Evolutionary conservation across 2,888 invertebrate species (phyloP).

Genomic region (Leucania comma): DNA sequence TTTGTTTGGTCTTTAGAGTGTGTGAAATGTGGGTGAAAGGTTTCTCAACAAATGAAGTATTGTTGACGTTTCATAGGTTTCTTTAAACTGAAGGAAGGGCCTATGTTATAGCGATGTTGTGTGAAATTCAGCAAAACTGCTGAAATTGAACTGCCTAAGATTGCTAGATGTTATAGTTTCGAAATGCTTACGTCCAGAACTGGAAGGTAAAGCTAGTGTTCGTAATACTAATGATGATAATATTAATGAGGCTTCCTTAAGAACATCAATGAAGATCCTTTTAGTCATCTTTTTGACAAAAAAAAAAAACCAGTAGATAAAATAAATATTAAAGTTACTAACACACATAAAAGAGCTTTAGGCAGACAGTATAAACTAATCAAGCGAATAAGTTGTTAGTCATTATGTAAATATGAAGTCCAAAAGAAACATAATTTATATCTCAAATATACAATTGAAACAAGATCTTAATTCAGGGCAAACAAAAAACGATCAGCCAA

Average conservation of each 20-base stretch:
- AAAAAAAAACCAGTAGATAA: background rate
- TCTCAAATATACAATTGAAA: constrained; percentile 21
- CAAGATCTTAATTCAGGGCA: constrained; percentile 36
- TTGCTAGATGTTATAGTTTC: too few species aligned
- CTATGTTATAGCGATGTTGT: background rate
- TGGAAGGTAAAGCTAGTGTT: background rate
- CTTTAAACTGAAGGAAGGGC: background rate
- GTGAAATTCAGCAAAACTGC: background rate
- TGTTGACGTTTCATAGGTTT: constrained; percentile 6
- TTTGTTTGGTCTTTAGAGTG: constrained; percentile 40
- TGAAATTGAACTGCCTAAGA: too few species aligned
- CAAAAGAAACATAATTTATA: constrained; percentile 9
- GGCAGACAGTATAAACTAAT: background rate
- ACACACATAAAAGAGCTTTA: background rate
- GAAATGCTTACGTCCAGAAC: too few species aligned
- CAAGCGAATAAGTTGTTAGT: background rate
- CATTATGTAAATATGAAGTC: constrained; percentile 1
- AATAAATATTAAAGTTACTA: background rate
- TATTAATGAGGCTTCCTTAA: background rate
- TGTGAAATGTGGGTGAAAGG: constrained; percentile 41
- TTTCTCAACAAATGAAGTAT: constrained; percentile 31
- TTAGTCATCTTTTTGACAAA: background rate
- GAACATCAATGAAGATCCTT: background rate
- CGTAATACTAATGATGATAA: background rate
- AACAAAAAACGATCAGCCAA: constrained; percentile 35